Conservation (phyloP, 2,888 invertebrate genomes). For the Disparrhopalites patrizii region DNA sequence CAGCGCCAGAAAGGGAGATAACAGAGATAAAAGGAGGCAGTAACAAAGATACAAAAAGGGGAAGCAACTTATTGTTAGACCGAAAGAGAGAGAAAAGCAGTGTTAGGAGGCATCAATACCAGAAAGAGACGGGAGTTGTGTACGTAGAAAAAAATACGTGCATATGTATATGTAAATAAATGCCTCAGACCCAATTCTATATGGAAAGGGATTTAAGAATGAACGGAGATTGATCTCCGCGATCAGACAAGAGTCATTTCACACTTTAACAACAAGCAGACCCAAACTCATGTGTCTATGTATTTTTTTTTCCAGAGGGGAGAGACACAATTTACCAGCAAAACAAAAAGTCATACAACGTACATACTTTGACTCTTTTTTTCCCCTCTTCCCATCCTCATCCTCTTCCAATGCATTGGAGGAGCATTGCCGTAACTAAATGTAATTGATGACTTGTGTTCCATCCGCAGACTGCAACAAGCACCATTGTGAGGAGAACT, state of each 20-base stretch:
- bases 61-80: too few species aligned
- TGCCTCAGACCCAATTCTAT: too few species aligned
- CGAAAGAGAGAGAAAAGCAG: too few species aligned
- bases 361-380: background rate
- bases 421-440: constrained; percentile 13
- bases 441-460: constrained; percentile 22
- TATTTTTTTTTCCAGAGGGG: background rate
- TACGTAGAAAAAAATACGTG: too few species aligned
- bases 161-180: too few species aligned
- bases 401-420: background rate
- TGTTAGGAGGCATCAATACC: too few species aligned
- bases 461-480: background rate
- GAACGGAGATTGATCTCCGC: constrained; percentile 42
- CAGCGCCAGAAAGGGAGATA: too few species aligned
- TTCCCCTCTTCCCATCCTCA: background rate
- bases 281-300: background rate
- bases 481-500: too few species aligned
- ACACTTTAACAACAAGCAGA: constrained; percentile 36
- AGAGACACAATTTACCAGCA: background rate
- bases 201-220: constrained; percentile 7
- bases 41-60: too few species aligned
- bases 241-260: constrained; percentile 45
- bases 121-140: too few species aligned
- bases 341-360: too few species aligned
- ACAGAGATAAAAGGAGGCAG: too few species aligned